These are phyloP conservation scores for Malthinus seriepunctatus DNA, from an alignment of 2,888 invertebrate species.

Conservation along the genomic window DNA sequence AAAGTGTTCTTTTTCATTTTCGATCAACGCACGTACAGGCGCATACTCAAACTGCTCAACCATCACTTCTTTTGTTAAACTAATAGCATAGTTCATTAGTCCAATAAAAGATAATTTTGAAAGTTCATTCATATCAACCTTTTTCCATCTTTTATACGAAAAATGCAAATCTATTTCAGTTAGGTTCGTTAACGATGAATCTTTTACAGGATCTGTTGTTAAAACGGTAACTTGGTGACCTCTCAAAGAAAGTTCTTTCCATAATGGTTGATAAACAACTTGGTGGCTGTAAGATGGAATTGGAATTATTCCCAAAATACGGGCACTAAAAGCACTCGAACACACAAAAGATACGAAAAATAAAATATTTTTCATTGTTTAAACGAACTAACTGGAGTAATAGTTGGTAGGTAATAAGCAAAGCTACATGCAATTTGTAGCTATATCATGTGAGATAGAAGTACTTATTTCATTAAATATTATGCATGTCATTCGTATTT, in stretches of 20 bases:
- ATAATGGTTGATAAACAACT: slow-evolving; percentile 53
- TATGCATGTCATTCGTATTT: too few relatives aligned
- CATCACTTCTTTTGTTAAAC: background rate
- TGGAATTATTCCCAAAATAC: slow-evolving; percentile 53
- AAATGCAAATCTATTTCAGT: slow-evolving; percentile 51
- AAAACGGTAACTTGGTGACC: slow-evolving; percentile 57
- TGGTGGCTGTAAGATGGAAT: slow-evolving; percentile 58
- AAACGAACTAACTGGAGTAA: background rate
- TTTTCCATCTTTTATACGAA: slow-evolving; percentile 38
- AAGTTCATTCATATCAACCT: too few relatives aligned
- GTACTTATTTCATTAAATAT: too few relatives aligned
- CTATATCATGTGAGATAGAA: too few relatives aligned
- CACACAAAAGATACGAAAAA: too few relatives aligned
- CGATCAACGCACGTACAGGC: slow-evolving; percentile 43
- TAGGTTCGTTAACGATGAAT: slow-evolving; percentile 47
- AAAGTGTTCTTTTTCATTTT: slow-evolving; percentile 40
- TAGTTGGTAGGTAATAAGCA: too few relatives aligned
- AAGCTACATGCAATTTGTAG: too few relatives aligned
- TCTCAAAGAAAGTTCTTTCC: slow-evolving; percentile 51
- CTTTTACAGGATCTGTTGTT: slow-evolving; percentile 53
- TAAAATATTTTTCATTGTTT: background rate
- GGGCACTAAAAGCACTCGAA: slow-evolving; percentile 33
- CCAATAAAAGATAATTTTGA: background rate
- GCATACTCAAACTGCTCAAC: slow-evolving; percentile 30
- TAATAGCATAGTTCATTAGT: background rate